phyloP scores from a whole-genome alignment of 1,140 invertebrate genomes.

The Pectinophora gossypiella region DNA sequence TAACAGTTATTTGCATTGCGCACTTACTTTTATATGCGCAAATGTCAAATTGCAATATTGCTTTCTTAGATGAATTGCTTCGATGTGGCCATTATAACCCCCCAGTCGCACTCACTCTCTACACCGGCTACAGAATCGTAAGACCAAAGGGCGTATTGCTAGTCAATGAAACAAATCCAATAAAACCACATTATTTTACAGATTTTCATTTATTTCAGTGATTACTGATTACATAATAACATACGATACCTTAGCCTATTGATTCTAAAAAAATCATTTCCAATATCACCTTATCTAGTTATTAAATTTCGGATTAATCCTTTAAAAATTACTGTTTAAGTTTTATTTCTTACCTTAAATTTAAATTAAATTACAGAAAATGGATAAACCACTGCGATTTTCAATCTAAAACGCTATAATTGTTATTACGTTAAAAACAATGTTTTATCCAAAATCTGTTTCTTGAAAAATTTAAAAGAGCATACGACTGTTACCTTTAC shows the following conservation, averaged over 20 bases:
- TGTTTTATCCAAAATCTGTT: constrained; percentile 6
- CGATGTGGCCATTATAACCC: no score
- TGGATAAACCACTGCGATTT: constrained; percentile 8
- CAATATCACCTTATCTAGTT: constrained; percentile 71
- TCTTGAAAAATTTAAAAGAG: constrained; percentile 7
- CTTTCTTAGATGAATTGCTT: no score
- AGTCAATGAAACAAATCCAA: constrained; percentile 19
- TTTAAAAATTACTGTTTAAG: constrained; percentile 63
- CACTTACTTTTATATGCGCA: no score
- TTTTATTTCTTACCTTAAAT: constrained; percentile 43
- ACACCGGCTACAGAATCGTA: no score
- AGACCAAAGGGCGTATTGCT: no score
- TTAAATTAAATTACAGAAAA: constrained; percentile 6
- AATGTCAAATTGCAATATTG: no score
- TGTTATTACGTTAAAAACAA: constrained; percentile 9
- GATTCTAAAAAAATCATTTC: constrained; percentile 75
- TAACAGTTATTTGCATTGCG: no score
- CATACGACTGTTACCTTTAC: background rate
- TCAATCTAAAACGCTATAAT: constrained; percentile 11
- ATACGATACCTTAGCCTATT: constrained; percentile 70
- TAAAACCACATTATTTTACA: constrained; percentile 26
- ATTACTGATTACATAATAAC: constrained; percentile 74
- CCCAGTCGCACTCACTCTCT: no score
- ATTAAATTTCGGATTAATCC: constrained; percentile 65
- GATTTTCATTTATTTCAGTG: constrained; percentile 70